Evolutionary conservation across 2,888 invertebrate genomes (phyloP).

Genomic region (Stictocephala bisonia): DNA sequence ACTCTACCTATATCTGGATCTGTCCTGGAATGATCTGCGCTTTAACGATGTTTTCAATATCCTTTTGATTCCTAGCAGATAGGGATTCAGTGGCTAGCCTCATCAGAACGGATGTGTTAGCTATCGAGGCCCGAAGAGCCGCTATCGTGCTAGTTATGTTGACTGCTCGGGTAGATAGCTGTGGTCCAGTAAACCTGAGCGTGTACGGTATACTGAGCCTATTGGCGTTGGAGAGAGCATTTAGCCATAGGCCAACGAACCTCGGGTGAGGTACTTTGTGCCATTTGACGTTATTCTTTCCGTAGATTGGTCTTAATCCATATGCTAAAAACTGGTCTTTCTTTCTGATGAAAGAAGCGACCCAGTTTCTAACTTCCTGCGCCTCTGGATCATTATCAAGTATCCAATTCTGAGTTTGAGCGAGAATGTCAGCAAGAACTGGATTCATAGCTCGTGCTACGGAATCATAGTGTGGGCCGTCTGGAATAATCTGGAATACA

Average conservation of each 20-base stretch:
- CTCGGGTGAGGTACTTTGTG: neutral
- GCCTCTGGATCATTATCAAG: neutral
- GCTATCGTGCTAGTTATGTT: too few relatives aligned
- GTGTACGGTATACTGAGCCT: neutral
- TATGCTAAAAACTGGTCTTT: neutral
- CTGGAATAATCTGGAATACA: neutral
- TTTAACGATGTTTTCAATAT: too few relatives aligned
- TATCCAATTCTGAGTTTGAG: neutral
- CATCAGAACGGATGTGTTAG: too few relatives aligned
- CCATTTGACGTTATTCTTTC: neutral
- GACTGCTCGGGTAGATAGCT: too few relatives aligned
- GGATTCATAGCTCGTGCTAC: neutral
- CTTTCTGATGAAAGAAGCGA: neutral
- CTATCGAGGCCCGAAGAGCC: too few relatives aligned
- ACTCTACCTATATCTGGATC: too few relatives aligned
- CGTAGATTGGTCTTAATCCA: neutral
- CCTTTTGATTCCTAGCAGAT: too few relatives aligned
- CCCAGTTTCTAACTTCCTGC: neutral
- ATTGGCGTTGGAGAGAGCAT: neutral
- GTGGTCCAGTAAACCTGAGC: too few relatives aligned
- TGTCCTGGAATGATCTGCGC: too few relatives aligned
- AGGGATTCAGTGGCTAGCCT: too few relatives aligned
- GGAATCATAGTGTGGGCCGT: neutral
- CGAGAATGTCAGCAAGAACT: neutral
- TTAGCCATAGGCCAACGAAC: neutral